Percentiles rank a stretch among this genome's conserved stretches.
Evolutionary conservation across 2,797 vertebrate species (phyloP).

Genomic region (Poeciliopsis infans): DNA sequence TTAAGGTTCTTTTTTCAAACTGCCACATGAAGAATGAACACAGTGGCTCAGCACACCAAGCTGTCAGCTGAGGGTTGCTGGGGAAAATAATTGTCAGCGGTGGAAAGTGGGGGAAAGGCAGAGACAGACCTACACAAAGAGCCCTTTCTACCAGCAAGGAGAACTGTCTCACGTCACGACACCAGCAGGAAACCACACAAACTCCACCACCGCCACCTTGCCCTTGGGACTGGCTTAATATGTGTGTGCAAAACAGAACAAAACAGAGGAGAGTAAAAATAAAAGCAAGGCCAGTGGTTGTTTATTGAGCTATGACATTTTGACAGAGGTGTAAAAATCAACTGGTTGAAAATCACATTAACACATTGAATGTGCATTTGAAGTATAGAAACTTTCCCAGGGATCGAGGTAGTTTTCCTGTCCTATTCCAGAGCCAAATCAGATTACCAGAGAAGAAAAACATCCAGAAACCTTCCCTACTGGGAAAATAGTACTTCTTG

Average conservation of each 20-base stretch:
- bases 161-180: slow-evolving; percentile 75
- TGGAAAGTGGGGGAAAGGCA: slow-evolving; percentile 51
- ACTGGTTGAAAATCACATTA: slow-evolving; percentile 61
- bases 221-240: slow-evolving; percentile 45
- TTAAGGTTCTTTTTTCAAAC: neutral
- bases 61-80: slow-evolving; percentile 59
- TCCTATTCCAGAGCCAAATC: neutral
- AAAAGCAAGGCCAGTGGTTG: slow-evolving; percentile 33
- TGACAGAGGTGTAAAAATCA: slow-evolving; percentile 81
- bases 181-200: slow-evolving; percentile 77
- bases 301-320: slow-evolving; percentile 78
- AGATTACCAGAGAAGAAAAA: neutral
- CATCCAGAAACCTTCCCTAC: neutral
- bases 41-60: slow-evolving; percentile 45
- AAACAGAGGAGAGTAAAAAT: slow-evolving; percentile 32
- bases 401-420: neutral
- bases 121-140: slow-evolving; percentile 69
- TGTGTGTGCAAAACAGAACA: slow-evolving; percentile 8
- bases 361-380: slow-evolving; percentile 40
- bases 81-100: slow-evolving; percentile 71
- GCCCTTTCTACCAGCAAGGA: slow-evolving; percentile 65
- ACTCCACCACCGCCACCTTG: slow-evolving; percentile 50
- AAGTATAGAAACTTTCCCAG: neutral
- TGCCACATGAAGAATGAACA: slow-evolving; percentile 43
- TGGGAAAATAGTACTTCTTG: neutral